Percentiles rank a stretch among this genome's conserved stretches.
Evolutionary conservation across 2,113 vertebrate genomes (phyloP).

Genomic region (Perccottus glenii): DNA sequence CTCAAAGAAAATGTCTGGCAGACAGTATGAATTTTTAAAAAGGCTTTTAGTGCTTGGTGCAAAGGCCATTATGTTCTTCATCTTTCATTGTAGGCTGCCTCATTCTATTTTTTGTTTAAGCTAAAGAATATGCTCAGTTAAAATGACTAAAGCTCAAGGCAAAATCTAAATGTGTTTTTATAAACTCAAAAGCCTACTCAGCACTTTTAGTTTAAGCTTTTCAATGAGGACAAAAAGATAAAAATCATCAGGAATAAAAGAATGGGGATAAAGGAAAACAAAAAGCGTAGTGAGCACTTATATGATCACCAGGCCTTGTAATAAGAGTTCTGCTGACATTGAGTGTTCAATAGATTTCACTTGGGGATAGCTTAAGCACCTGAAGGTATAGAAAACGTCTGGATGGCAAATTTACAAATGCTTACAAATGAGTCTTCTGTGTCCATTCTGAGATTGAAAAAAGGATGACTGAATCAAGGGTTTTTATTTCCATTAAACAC

Average conservation of each 20-base stretch:
- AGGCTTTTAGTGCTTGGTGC: neutral
- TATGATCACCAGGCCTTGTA: constrained; percentile 34
- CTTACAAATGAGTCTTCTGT: neutral
- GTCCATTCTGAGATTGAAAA: neutral
- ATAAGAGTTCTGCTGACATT: constrained; percentile 55
- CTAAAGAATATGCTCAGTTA: constrained; percentile 19
- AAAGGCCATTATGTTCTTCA: neutral
- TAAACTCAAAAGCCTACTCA: constrained; percentile 12
- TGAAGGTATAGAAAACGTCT: constrained; percentile 34
- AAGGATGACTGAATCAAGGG: constrained; percentile 9
- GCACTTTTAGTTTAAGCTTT: constrained; percentile 18
- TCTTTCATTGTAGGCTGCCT: constrained; percentile 11
- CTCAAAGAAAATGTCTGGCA: neutral
- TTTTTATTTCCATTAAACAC: constrained; percentile 10
- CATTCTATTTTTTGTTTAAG: constrained; percentile 27
- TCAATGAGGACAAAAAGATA: constrained; percentile 26
- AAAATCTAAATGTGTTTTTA: constrained; percentile 16
- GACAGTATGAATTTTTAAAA: neutral
- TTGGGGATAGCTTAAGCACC: constrained; percentile 31
- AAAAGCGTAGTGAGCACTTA: constrained; percentile 34
- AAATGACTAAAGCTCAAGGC: constrained; percentile 39
- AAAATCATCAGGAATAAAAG: constrained; percentile 29
- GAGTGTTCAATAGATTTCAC: constrained; percentile 51
- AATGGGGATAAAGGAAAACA: constrained; percentile 17
- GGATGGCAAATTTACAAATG: constrained; percentile 20